Base-by-base conservation (phyloP, 2,113 vertebrate species). In the Aspidoscelis tigris region DNA sequence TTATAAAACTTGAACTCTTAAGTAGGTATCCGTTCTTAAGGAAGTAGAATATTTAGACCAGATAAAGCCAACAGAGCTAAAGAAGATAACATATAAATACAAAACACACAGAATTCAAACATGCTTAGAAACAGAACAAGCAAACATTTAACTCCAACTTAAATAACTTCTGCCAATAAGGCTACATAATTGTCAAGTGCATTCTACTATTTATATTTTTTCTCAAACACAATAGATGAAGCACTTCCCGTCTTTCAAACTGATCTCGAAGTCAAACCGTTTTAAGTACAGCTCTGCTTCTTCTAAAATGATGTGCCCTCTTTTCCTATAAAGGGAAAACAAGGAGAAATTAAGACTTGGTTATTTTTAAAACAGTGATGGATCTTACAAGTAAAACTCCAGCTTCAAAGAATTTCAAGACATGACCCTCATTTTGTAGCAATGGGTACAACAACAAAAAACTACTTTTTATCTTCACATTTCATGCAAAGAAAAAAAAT, bases 261-360 rank as follows among this genome's bases (percentile, higher is more conserved):
- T 7, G 11, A 53, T 68, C 21, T 66, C 18, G 75, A 61, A 73
- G 82, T 96, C 91, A 96, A 89, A 91, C 89, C 41, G 87, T 92
- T 94, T 96, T 96, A 86, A 96, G 91, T 73, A 93, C 88, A 80
- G 94, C 76, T 81, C 94, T 94, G 89, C 95, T 96, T 94, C 93
- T 96, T 88, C 95, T 95, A 55, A 95, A 95, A 85, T 95, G 94
- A 91, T 95, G 94, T 0, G 76, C 87, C 89, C 92, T 95, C 81
- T 88, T 95, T 87, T 96, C 95, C 95, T 96, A 82, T 26, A 92
- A 12, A 74, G 18, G 26, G 72, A 2, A 44, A 43, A 22, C 64
- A 78, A 1, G 22, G 26, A 55, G 12, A 76, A 61, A 84, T 61
- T 69, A 58, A 77, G 76, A 14, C 7, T 11, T 21, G 22, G 12